Conservation (phyloP, 2,113 vertebrate species). For the Thermophis baileyi region DNA sequence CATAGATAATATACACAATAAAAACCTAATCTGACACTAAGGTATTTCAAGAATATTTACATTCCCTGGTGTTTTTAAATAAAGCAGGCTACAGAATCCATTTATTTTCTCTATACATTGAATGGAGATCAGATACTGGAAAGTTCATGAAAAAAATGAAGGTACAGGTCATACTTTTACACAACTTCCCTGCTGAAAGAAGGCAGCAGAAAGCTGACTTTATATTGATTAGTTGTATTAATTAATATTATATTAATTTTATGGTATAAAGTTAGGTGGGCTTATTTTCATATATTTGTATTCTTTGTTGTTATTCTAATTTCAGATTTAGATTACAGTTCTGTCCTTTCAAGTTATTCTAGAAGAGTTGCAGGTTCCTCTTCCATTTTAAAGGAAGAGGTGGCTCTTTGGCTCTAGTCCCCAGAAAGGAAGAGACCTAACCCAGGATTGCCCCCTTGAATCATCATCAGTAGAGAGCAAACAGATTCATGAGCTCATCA, state of each 20-base stretch:
- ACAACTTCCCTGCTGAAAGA: background rate
- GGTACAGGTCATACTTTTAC: background rate
- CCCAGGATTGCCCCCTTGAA: slow-evolving; percentile 12
- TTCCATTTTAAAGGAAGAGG: background rate
- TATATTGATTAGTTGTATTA: background rate
- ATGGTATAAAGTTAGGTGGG: background rate
- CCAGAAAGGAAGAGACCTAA: slow-evolving; percentile 6
- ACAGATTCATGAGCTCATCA: slow-evolving; percentile 14
- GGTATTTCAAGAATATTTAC: background rate
- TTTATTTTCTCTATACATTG: background rate
- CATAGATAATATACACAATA: background rate
- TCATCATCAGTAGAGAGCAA: slow-evolving; percentile 19
- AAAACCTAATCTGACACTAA: background rate
- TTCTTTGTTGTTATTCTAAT: background rate
- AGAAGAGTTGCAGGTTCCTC: background rate
- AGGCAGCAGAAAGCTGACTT: background rate
- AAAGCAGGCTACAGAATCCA: background rate
- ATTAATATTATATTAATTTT: background rate
- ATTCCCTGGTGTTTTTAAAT: background rate
- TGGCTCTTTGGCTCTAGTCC: background rate
- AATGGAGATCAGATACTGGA: background rate
- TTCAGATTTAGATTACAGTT: background rate
- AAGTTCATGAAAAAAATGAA: background rate
- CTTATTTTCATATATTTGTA: background rate
- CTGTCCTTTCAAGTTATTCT: background rate